A percentile compares a stretch with the other conserved stretches of the same genome.
Evolutionary conservation across 2,888 invertebrate genomes (phyloP).

Genomic region (Eudasyphora cyanicolor): DNA sequence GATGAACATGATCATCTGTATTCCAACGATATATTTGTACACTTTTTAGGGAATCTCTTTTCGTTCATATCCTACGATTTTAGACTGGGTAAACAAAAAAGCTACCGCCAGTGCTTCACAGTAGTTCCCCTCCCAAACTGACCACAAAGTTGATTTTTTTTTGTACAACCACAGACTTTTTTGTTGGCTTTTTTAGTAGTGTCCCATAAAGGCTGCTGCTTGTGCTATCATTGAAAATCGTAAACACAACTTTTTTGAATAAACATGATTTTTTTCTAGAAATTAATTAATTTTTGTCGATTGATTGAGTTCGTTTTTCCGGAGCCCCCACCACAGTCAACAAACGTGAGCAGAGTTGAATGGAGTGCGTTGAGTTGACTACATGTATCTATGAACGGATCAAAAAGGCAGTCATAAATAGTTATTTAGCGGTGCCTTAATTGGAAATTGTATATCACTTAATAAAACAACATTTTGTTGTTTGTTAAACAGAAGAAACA

Average conservation of each 20-base stretch:
- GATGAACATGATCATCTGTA: too few relatives aligned
- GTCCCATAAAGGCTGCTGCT: background rate
- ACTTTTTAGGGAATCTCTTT: too few relatives aligned
- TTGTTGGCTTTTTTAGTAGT: background rate
- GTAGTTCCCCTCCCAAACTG: too few relatives aligned
- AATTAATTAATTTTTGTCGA: constrained; percentile 29
- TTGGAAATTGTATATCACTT: constrained; percentile 68
- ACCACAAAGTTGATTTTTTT: constrained; percentile 4
- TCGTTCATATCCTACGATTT: too few relatives aligned
- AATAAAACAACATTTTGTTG: constrained; percentile 61
- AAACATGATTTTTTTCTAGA: constrained; percentile 5
- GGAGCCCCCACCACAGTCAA: background rate
- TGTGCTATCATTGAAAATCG: constrained; percentile 7
- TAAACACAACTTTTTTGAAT: background rate
- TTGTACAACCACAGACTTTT: too few relatives aligned
- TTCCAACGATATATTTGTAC: too few relatives aligned
- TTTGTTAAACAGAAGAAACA: constrained; percentile 34
- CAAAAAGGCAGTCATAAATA: constrained; percentile 36
- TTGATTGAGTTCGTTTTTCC: constrained; percentile 1
- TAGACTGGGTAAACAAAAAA: too few relatives aligned
- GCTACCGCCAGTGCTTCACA: too few relatives aligned
- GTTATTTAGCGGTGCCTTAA: constrained; percentile 67
- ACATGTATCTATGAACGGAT: background rate
- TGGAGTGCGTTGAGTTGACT: too few relatives aligned
- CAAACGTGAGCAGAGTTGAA: background rate